Conservation (phyloP, 1,140 invertebrate species). For the Vanessa tameamea region DNA sequence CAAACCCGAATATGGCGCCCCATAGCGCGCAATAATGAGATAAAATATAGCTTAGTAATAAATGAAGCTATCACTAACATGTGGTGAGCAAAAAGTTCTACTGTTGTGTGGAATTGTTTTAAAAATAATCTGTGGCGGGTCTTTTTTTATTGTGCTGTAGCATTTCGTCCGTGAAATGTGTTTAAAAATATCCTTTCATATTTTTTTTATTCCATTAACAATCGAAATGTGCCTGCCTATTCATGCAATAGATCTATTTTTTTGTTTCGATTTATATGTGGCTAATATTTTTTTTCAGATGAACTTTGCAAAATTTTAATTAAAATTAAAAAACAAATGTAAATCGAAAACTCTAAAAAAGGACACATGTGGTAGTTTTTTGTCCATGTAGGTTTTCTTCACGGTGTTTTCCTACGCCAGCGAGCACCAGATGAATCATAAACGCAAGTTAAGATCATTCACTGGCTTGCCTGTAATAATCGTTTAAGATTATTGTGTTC, state of each 20-base stretch:
- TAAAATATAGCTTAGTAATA: slow-evolving; percentile 59
- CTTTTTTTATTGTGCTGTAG: slow-evolving; percentile 19
- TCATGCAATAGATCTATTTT: neutral
- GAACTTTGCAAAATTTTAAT: no score
- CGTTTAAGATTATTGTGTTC: no score
- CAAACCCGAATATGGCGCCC: slow-evolving; percentile 60
- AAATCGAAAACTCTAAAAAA: no score
- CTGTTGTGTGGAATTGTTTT: slow-evolving; percentile 45
- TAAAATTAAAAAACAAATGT: no score
- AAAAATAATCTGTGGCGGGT: slow-evolving; percentile 30
- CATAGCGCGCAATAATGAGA: slow-evolving; percentile 72
- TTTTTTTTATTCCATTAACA: neutral
- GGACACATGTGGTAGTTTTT: no score
- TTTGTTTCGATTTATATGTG: neutral
- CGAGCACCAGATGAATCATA: no score
- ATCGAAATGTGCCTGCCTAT: neutral
- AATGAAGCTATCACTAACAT: slow-evolving; percentile 77
- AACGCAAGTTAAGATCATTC: no score
- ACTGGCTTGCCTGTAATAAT: no score
- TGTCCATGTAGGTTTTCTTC: no score
- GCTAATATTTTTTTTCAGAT: no score
- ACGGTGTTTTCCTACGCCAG: no score
- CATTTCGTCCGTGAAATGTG: slow-evolving; percentile 9
- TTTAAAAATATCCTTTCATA: slow-evolving; percentile 1
- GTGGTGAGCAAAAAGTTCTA: slow-evolving; percentile 54